Percentiles rank a stretch among this genome's conserved stretches.
These are phyloP conservation scores for Chloroceryle inda DNA, from an alignment of 2,797 vertebrate genomes.

Conservation along the genomic window DNA sequence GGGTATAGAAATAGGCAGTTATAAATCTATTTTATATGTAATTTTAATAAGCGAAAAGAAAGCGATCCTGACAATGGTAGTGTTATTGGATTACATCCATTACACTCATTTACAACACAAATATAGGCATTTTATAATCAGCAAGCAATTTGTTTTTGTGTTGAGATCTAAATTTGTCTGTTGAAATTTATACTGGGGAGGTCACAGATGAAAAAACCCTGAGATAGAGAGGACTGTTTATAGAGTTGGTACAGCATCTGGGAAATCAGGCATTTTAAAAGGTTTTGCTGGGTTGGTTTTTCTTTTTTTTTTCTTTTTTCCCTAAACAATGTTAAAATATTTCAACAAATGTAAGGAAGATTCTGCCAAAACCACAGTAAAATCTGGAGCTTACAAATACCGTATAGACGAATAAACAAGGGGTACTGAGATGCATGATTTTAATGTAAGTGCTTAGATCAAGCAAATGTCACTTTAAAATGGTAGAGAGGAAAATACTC, in stretches of 20 bases:
- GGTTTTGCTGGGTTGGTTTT: not conserved
- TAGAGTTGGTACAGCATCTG: not conserved
- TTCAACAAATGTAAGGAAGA: not conserved
- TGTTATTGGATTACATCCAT: conserved; percentile 14
- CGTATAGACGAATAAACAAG: not conserved
- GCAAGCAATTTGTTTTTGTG: not conserved
- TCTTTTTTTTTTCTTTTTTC: not conserved
- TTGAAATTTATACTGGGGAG: not conserved
- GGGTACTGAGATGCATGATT: not conserved
- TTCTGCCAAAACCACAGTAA: not conserved
- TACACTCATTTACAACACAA: conserved; percentile 1
- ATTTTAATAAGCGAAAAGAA: conserved; percentile 50
- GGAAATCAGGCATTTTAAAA: not conserved
- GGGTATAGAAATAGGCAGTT: conserved; percentile 16
- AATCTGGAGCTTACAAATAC: not conserved
- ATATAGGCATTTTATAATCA: conserved; percentile 24
- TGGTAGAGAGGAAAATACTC: not conserved
- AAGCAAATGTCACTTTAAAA: conserved; percentile 34
- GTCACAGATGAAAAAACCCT: not conserved
- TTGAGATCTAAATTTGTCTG: conserved; percentile 22
- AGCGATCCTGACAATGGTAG: not conserved
- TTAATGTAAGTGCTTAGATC: not conserved
- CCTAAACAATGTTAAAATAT: not conserved
- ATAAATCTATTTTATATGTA: conserved; percentile 51
- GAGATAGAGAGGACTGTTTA: not conserved